These are phyloP conservation scores for Polylopha cassiicola DNA, from an alignment of 2,888 invertebrate genomes.

Conservation along the genomic window DNA sequence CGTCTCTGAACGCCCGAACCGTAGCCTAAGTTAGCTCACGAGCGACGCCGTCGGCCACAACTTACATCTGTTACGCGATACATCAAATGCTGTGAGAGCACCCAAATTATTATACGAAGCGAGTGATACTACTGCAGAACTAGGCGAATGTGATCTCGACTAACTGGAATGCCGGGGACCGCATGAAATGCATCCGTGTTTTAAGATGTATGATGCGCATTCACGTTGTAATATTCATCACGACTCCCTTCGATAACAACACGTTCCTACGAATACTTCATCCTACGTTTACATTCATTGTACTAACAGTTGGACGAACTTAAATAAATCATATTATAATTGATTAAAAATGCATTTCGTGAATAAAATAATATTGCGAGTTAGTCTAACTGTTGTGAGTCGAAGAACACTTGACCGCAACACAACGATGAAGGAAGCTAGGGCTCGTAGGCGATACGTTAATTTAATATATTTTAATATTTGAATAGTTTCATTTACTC, in stretches of 20 bases:
- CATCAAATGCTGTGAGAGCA: constrained; percentile 56
- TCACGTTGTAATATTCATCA: not conserved
- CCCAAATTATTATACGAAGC: constrained; percentile 45
- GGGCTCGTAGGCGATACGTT: constrained; percentile 9
- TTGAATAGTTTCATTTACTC: too few species aligned
- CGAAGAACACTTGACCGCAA: constrained; percentile 9
- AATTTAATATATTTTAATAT: constrained; percentile 4
- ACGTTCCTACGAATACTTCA: constrained; percentile 10
- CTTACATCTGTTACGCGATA: constrained; percentile 38
- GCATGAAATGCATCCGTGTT: not conserved
- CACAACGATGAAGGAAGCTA: constrained; percentile 7
- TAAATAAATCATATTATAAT: constrained; percentile 17
- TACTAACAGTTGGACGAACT: constrained; percentile 20
- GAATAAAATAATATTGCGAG: constrained; percentile 4
- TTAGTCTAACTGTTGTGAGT: constrained; percentile 2
- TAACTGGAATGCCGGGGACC: constrained; percentile 4
- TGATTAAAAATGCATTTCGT: constrained; percentile 18
- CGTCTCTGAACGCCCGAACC: constrained; percentile 47
- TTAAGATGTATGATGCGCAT: constrained; percentile 1
- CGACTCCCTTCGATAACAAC: constrained; percentile 3
- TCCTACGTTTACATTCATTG: constrained; percentile 15
- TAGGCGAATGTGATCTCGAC: constrained; percentile 22
- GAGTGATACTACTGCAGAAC: constrained; percentile 36
- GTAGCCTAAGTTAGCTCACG: constrained; percentile 50
- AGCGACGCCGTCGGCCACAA: constrained; percentile 66